phyloP scores from a whole-genome alignment of 2,888 invertebrate species.

The Deilephila porcellus region DNA sequence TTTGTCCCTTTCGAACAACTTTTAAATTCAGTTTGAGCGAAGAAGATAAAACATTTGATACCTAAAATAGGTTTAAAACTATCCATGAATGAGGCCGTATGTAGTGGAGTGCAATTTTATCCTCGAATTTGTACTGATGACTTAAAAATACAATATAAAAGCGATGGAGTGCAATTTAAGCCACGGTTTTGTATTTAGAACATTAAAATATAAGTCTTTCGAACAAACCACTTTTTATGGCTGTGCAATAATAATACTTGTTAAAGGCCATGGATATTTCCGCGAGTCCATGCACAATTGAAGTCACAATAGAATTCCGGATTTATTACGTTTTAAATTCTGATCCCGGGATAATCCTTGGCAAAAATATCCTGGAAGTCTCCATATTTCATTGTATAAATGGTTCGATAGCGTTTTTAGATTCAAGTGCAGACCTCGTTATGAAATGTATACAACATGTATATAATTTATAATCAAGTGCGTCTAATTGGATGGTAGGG shows the following conservation, averaged over 20 bases:
- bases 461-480: slow-evolving; percentile 16
- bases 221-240: too few relatives aligned
- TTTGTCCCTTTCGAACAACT: too few relatives aligned
- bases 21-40: too few relatives aligned
- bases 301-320: neutral
- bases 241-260: neutral
- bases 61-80: too few relatives aligned
- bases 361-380: slow-evolving; percentile 33
- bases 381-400: slow-evolving; percentile 38
- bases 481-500: neutral
- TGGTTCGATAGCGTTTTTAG: slow-evolving; percentile 38
- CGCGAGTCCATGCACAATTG: neutral
- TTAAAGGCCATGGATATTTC: neutral
- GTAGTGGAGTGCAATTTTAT: too few relatives aligned
- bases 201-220: too few relatives aligned
- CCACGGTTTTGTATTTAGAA: too few relatives aligned
- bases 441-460: neutral
- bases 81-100: too few relatives aligned
- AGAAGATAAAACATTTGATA: too few relatives aligned
- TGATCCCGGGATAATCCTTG: slow-evolving; percentile 5
- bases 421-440: neutral
- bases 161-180: too few relatives aligned
- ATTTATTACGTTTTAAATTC: neutral
- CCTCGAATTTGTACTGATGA: too few relatives aligned
- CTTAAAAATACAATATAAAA: too few relatives aligned